Evolutionary conservation across 2,888 invertebrate genomes (phyloP).

Genomic region (Leptopilina myrica): DNA sequence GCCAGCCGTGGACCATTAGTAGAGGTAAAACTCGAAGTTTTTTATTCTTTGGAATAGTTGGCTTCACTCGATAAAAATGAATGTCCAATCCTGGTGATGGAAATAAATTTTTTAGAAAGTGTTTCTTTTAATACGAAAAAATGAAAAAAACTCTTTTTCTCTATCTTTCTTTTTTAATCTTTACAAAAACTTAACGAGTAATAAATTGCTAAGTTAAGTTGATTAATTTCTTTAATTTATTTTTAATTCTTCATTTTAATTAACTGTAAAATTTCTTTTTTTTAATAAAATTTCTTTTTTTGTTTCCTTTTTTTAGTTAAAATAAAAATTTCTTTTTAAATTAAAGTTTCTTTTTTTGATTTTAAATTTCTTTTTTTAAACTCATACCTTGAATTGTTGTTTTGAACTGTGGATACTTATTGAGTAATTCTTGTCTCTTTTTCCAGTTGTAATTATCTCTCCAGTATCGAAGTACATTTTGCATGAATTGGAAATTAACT

Average conservation of each 20-base stretch:
- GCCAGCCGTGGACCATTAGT: constrained; percentile 90
- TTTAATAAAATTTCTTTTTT: too few species aligned
- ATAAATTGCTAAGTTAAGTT: too few species aligned
- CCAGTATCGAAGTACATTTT: constrained; percentile 88
- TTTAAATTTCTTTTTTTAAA: not conserved
- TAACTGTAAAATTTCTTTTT: not conserved
- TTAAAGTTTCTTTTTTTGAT: not conserved
- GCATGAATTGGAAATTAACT: constrained; percentile 84
- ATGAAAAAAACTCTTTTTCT: too few species aligned
- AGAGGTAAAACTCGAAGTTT: constrained; percentile 81
- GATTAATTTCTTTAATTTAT: too few species aligned
- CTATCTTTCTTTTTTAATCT: too few species aligned
- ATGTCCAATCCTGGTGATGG: constrained; percentile 80
- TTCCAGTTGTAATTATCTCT: constrained; percentile 85
- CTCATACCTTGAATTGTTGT: constrained; percentile 85
- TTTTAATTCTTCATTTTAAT: not conserved
- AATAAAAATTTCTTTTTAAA: too few species aligned
- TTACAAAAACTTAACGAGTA: too few species aligned
- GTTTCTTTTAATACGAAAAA: not conserved
- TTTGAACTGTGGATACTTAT: constrained; percentile 85
- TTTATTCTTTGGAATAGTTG: constrained; percentile 73
- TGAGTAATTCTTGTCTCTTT: constrained; percentile 83
- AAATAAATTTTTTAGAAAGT: constrained; percentile 4
- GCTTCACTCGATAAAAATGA: constrained; percentile 86
- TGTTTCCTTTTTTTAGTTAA: too few species aligned